These are phyloP conservation scores for Chrysoperla carnea DNA, from an alignment of 1,140 invertebrate genomes.

Conservation along the genomic window DNA sequence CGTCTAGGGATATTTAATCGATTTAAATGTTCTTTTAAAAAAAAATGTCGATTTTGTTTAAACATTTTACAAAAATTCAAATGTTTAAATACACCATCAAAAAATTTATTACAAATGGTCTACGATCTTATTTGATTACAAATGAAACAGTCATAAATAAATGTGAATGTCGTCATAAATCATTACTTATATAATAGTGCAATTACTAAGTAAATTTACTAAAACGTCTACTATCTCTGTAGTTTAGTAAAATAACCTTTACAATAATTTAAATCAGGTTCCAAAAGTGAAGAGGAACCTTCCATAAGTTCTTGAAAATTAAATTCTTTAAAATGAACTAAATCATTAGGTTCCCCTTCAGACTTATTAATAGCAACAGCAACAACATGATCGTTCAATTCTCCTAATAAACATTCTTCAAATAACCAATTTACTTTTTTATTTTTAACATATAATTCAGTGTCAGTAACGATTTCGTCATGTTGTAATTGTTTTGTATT, in stretches of 20 bases:
- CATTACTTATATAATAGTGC: neutral
- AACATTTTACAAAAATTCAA: no score
- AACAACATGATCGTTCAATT: slow-evolving; percentile 51
- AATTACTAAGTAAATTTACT: neutral
- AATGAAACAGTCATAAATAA: slow-evolving; percentile 1
- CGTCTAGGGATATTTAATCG: no score
- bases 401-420: slow-evolving; percentile 71
- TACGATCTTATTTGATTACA: neutral
- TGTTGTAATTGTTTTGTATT: slow-evolving; percentile 25
- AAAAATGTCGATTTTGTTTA: no score
- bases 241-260: slow-evolving; percentile 25
- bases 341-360: slow-evolving; percentile 5
- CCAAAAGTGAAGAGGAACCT: slow-evolving; percentile 28
- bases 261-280: slow-evolving; percentile 33
- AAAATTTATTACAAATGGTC: no score
- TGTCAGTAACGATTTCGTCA: slow-evolving; percentile 38
- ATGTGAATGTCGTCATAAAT: neutral
- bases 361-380: slow-evolving; percentile 42
- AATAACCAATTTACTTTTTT: slow-evolving; percentile 56
- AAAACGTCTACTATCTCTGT: neutral
- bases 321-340: slow-evolving; percentile 1
- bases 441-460: slow-evolving; percentile 45
- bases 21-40: no score
- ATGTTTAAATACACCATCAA: no score
- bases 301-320: slow-evolving; percentile 31